Conservation (phyloP, 2,113 vertebrate species). For the Xiphophorus hellerii region DNA sequence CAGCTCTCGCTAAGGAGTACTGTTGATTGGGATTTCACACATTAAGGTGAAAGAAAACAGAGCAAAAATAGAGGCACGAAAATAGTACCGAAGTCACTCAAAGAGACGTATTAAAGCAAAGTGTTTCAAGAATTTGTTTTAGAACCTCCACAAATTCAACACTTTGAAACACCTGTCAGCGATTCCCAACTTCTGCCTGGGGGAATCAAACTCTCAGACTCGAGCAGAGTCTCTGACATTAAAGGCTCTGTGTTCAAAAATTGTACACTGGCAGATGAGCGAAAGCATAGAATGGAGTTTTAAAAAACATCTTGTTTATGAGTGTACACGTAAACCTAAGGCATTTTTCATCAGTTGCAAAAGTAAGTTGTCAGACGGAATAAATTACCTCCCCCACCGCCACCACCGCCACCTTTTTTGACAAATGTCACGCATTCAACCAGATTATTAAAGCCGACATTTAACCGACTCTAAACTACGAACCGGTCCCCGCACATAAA, state of each 20-base stretch:
- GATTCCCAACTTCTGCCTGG: constrained; percentile 65
- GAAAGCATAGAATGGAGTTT: constrained; percentile 25
- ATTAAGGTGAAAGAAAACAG: constrained; percentile 8
- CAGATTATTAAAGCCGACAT: constrained; percentile 27
- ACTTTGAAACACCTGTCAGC: constrained; percentile 75
- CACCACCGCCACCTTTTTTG: not conserved
- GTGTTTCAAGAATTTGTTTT: constrained; percentile 71
- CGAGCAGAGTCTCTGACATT: constrained; percentile 59
- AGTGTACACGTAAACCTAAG: constrained; percentile 37
- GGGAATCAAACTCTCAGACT: constrained; percentile 70
- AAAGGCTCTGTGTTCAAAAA: constrained; percentile 54
- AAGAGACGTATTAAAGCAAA: constrained; percentile 53
- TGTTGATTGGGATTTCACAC: constrained; percentile 55
- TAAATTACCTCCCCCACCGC: constrained; percentile 1
- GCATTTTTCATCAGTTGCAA: constrained; percentile 42
- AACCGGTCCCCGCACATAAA: constrained; percentile 14
- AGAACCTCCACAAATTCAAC: constrained; percentile 72
- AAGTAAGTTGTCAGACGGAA: constrained; percentile 43
- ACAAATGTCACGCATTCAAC: constrained; percentile 26
- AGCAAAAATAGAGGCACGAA: constrained; percentile 63
- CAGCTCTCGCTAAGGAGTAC: constrained; percentile 28
- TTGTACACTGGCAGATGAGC: constrained; percentile 37
- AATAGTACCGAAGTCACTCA: constrained; percentile 63
- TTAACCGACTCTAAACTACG: constrained; percentile 21
- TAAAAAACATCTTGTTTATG: constrained; percentile 49